phyloP scores from a whole-genome alignment of 92 coral and sea anemone species.

The Parazoanthus swiftii region DNA sequence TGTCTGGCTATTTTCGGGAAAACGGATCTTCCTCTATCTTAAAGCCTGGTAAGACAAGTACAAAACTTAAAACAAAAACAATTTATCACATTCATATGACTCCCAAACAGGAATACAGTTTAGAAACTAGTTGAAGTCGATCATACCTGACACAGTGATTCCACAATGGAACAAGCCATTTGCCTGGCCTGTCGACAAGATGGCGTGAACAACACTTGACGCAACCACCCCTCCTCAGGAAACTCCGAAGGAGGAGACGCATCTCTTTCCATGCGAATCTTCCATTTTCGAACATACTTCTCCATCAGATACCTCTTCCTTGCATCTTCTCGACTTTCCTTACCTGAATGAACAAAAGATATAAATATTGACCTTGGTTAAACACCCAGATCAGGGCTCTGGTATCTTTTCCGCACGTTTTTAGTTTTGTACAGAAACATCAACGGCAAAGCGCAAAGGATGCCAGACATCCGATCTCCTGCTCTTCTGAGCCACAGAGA shows the following conservation, averaged over 20 bases:
- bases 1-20: no score
- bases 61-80: neutral
- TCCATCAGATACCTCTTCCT: slow-evolving; percentile 67
- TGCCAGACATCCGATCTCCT: no score
- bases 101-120: neutral
- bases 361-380: neutral
- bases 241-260: slow-evolving; percentile 49
- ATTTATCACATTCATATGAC: neutral
- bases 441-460: no score
- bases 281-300: slow-evolving; percentile 70
- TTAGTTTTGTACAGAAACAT: no score
- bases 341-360: slow-evolving; percentile 1
- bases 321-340: slow-evolving; percentile 76
- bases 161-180: slow-evolving; percentile 94
- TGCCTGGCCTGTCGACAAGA: slow-evolving; percentile 93
- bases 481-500: no score
- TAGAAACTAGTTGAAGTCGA: neutral
- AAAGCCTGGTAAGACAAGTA: no score
- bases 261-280: slow-evolving; percentile 62
- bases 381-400: neutral
- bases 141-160: slow-evolving; percentile 93
- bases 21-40: no score
- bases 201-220: slow-evolving; percentile 93
- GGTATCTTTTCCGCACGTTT: no score
- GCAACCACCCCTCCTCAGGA: slow-evolving; percentile 90